These are phyloP conservation scores for Acrocephalus scirpaceus DNA, from an alignment of 2,797 vertebrate species.

Conservation along the genomic window DNA sequence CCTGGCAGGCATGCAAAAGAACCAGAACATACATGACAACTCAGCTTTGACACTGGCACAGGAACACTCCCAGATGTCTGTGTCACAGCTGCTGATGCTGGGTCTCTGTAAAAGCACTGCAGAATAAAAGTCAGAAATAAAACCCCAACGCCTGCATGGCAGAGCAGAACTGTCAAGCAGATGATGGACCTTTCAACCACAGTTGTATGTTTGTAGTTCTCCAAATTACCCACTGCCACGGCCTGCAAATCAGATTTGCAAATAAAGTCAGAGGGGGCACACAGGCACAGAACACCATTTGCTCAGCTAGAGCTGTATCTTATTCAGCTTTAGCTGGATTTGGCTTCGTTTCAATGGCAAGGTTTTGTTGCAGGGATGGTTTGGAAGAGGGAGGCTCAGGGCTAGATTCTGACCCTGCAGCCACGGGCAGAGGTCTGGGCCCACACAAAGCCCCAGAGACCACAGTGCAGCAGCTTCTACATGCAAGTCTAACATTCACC, in stretches of 20 bases:
- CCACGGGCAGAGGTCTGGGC: not conserved
- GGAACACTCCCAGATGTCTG: not conserved
- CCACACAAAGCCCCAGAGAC: not conserved
- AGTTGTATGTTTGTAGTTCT: not conserved
- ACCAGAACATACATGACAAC: not conserved
- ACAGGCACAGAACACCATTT: not conserved
- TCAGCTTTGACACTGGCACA: not conserved
- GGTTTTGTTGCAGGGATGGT: not conserved
- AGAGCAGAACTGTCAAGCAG: not conserved
- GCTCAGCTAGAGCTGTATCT: not conserved
- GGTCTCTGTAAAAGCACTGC: not conserved
- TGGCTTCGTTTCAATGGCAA: not conserved
- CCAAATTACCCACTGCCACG: not conserved
- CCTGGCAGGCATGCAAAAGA: not conserved
- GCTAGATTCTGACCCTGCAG: not conserved
- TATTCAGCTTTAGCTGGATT: slow-evolving; percentile 12
- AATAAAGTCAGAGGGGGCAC: not conserved
- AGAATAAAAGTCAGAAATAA: not conserved
- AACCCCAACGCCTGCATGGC: not conserved
- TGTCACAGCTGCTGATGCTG: not conserved
- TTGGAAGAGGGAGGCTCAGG: not conserved
- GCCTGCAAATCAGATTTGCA: not conserved
- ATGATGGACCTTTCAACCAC: not conserved
- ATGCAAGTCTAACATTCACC: rapidly evolving
- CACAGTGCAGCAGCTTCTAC: not conserved